Evolutionary conservation across 2,888 invertebrate species (phyloP), one percentile per base, ranked within the genome.

Genomic region (Pardosa pseudoannulata): DNA sequence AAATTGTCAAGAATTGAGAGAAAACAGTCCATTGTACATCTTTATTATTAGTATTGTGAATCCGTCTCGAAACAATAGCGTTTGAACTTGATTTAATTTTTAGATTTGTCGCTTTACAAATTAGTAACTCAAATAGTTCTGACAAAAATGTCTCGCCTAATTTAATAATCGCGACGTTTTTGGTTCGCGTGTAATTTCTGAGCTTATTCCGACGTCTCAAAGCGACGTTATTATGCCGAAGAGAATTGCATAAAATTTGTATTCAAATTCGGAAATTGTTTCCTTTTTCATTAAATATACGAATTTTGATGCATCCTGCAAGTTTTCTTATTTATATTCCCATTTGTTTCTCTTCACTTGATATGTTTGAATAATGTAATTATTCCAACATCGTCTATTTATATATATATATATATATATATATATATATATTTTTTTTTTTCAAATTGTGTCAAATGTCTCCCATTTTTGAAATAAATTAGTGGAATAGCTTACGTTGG

Each of bases 71-170:
- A 23, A 56, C 5, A 23, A 23, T 11, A 56, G 23, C 56, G 23
- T 23, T 23, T 23, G 56, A 56, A 56, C 56, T 56, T 23, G 56
- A 56, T 56, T 56, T 56, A 56, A 56, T 56, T 56, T 56, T 56
- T 56, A 2, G 56, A 56, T 56, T 46, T 16, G 46, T 13, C 46
- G 46, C 9, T 16, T 16, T 6, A 2, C 23, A 56, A 56, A 56
- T 56, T 56, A 56, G 19, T 23, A 23, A 23, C 23, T 2, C 56
- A 56, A 56, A 56, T 23, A 56, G 23, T 23, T 56, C 16, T 56
- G 56, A 56, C 56, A 23, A 56, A 56, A 56, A 56, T 56, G 56
- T 56, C 16, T 23, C 23, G 5, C 23, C 5, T 56, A 56, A 56
- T 56, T 56, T 56, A 56, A 56, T 56, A 56, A 56, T n/a, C 3